phyloP scores from a whole-genome alignment of 2,888 invertebrate genomes.

The Protonemura montana region DNA sequence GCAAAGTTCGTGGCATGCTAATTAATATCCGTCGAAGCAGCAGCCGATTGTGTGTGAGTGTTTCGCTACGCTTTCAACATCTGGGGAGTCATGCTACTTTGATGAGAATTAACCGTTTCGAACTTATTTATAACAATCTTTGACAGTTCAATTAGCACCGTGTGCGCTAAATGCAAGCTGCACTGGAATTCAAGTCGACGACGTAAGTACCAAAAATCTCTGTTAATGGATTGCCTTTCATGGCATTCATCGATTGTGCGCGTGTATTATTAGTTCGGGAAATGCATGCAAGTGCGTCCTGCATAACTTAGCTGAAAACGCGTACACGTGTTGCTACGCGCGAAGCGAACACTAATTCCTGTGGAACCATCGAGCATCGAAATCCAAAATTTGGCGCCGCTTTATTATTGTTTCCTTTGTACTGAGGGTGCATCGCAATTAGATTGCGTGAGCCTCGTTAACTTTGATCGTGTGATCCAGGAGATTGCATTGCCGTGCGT shows the following conservation, averaged over 20 bases:
- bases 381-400: neutral
- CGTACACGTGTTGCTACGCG: too few relatives aligned
- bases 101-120: neutral
- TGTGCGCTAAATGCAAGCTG: neutral
- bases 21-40: constrained; percentile 1
- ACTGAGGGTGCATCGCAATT: neutral
- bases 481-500: neutral
- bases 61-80: neutral
- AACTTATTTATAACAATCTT: neutral
- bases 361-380: too few relatives aligned
- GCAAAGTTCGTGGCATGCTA: neutral
- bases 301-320: too few relatives aligned
- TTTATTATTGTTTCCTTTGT: neutral
- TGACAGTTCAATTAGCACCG: constrained; percentile 38
- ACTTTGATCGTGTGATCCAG: neutral
- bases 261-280: too few relatives aligned
- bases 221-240: neutral
- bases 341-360: too few relatives aligned
- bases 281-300: too few relatives aligned
- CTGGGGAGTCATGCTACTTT: constrained; percentile 2
- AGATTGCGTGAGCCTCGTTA: neutral
- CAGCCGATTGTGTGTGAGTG: neutral
- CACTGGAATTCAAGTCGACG: neutral
- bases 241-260: neutral
- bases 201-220: neutral